These are phyloP conservation scores for Ochotona curzoniae DNA, from an alignment of 2,113 vertebrate species.

Conservation along the genomic window DNA sequence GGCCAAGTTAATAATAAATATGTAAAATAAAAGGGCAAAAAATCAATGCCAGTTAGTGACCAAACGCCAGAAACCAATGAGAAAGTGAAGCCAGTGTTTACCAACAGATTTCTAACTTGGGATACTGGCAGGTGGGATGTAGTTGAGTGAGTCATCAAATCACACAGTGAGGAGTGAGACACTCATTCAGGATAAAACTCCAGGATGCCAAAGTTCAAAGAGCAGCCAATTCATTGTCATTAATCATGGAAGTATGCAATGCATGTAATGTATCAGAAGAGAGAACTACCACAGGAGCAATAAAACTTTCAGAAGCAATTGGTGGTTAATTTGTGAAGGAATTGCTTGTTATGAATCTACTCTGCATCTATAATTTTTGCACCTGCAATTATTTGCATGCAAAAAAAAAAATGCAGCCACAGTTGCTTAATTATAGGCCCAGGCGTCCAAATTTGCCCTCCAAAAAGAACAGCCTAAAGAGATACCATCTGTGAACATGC, in stretches of 20 bases:
- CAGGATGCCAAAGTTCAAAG: not conserved
- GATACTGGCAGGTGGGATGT: not conserved
- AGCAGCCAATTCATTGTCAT: constrained; percentile 7
- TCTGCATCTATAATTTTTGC: constrained; percentile 67
- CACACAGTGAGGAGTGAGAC: not conserved
- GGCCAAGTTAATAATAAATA: not conserved
- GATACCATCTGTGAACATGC: constrained; percentile 61
- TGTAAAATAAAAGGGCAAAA: not conserved
- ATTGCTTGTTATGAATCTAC: constrained; percentile 22
- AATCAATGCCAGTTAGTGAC: not conserved
- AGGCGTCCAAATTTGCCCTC: constrained; percentile 54
- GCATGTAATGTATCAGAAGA: constrained; percentile 8
- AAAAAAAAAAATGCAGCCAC: constrained; percentile 54
- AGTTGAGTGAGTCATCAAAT: not conserved
- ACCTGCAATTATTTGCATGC: constrained; percentile 70
- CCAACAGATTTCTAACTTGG: not conserved
- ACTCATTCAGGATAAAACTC: not conserved
- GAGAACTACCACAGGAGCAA: constrained; percentile 23
- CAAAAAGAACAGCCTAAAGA: constrained; percentile 62
- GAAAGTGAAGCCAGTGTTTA: not conserved
- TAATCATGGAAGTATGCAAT: not conserved
- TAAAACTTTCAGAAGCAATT: constrained; percentile 60
- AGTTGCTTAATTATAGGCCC: constrained; percentile 68
- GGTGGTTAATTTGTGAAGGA: constrained; percentile 52
- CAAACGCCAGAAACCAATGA: not conserved